These are phyloP conservation scores for Strix uralensis DNA, from an alignment of 2,113 vertebrate genomes.

Conservation along the genomic window DNA sequence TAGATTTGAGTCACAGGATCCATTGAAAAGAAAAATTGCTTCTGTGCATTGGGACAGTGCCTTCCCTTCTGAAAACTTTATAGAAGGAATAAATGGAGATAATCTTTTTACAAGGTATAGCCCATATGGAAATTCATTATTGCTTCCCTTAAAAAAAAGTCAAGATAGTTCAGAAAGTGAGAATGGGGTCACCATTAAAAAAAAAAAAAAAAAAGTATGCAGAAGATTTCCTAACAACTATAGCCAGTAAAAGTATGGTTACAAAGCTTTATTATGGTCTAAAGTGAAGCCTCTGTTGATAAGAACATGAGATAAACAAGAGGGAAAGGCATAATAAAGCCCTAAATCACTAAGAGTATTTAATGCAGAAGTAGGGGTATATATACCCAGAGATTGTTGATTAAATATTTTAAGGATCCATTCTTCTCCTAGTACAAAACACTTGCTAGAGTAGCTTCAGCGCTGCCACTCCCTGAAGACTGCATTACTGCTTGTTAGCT, in stretches of 20 bases:
- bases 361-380: neutral
- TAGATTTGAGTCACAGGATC: slow-evolving; percentile 70
- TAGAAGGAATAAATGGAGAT: slow-evolving; percentile 65
- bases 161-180: slow-evolving; percentile 24
- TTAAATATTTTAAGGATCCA: slow-evolving; percentile 38
- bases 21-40: slow-evolving; percentile 74
- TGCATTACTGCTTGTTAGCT: neutral
- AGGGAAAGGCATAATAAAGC: neutral
- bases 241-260: neutral
- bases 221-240: neutral
- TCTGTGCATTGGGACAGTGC: slow-evolving; percentile 71
- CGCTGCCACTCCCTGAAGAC: neutral
- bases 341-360: slow-evolving; percentile 4
- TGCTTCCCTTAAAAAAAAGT: neutral
- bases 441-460: neutral
- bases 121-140: slow-evolving; percentile 69
- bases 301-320: slow-evolving; percentile 28
- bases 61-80: slow-evolving; percentile 68
- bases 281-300: neutral
- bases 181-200: neutral
- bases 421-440: slow-evolving; percentile 11
- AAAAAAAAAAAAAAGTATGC: neutral
- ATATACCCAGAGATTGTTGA: neutral
- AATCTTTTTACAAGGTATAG: slow-evolving; percentile 75
- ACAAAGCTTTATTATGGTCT: neutral